These are phyloP conservation scores for Pteronotus mesoamericanus DNA, from an alignment of 2,797 vertebrate species.

Conservation along the genomic window DNA sequence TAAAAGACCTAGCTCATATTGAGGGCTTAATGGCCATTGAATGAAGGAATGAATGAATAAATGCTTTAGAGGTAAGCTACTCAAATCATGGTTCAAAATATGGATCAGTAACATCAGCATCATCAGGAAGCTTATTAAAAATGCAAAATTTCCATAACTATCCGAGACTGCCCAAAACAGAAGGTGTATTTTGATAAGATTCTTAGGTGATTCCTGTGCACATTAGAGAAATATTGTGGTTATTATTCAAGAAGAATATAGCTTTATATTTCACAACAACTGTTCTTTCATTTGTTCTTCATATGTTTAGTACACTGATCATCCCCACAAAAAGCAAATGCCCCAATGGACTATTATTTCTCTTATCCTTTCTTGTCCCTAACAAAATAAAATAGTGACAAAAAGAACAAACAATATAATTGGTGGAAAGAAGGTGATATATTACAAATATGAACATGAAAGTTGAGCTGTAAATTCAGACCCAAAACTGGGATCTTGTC, in stretches of 20 bases:
- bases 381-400: not conserved
- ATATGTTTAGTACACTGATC: not conserved
- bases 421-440: not conserved
- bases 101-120: not conserved
- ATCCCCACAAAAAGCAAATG: not conserved
- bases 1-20: not conserved
- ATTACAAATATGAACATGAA: not conserved
- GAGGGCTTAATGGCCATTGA: not conserved
- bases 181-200: not conserved
- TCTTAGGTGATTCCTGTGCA: not conserved
- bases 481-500: not conserved
- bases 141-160: not conserved
- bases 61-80: not conserved
- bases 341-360: not conserved
- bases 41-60: not conserved
- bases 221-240: not conserved
- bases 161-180: not conserved
- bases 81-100: not conserved
- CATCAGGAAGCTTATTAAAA: not conserved
- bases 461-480: not conserved
- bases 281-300: not conserved
- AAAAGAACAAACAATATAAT: not conserved
- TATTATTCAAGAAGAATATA: not conserved
- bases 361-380: not conserved
- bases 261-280: not conserved